phyloP scores from a whole-genome alignment of 2,888 invertebrate species.

The Plebejus argus region DNA sequence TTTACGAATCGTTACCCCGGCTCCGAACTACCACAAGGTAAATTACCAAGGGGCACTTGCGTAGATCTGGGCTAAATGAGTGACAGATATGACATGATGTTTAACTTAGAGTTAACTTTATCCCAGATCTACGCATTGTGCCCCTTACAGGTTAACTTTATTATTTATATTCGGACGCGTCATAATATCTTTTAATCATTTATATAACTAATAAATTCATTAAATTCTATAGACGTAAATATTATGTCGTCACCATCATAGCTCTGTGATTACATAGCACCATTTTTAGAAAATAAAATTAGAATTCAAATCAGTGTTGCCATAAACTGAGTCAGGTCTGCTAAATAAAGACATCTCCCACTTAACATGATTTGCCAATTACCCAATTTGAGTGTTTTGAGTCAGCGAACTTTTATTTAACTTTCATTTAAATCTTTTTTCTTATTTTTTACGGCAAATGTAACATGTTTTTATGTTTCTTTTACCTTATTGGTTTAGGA shows the following conservation, averaged over 20 bases:
- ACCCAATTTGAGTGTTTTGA: constrained; percentile 32
- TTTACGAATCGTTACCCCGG: too few relatives aligned
- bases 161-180: background rate
- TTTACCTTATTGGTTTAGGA: constrained; percentile 66
- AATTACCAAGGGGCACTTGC: too few relatives aligned
- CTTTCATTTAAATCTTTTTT: constrained; percentile 14
- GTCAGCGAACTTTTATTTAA: constrained; percentile 27
- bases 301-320: constrained; percentile 41
- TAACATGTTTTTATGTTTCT: constrained; percentile 49
- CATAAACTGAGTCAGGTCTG: constrained; percentile 33
- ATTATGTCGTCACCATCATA: constrained; percentile 41
- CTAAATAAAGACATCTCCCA: constrained; percentile 43
- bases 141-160: background rate
- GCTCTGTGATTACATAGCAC: constrained; percentile 43
- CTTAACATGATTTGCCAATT: constrained; percentile 36
- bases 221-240: constrained; percentile 3
- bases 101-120: too few relatives aligned
- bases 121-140: too few relatives aligned
- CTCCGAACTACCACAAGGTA: too few relatives aligned
- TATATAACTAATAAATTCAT: constrained; percentile 11
- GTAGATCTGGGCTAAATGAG: too few relatives aligned
- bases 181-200: background rate
- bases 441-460: background rate
- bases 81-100: too few relatives aligned
- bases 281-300: constrained; percentile 44